Evolutionary conservation across 1,140 invertebrate genomes (phyloP).

Genomic region (Nylanderia fulva): DNA sequence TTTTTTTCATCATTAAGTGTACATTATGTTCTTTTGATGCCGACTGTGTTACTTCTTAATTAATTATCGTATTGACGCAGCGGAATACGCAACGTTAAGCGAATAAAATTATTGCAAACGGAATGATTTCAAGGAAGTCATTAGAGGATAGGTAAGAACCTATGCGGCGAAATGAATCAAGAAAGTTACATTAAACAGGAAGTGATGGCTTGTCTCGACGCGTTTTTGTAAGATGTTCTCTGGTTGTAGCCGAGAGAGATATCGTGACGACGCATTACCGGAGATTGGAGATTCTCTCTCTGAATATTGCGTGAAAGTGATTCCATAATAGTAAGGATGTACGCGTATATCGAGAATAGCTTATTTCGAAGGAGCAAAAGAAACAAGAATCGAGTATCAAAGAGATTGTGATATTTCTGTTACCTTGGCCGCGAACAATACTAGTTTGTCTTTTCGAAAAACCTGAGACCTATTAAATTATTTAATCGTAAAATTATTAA

Average conservation of each 20-base stretch:
- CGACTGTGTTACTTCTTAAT: background rate
- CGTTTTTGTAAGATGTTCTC: constrained; percentile 24
- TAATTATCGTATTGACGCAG: background rate
- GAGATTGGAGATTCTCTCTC: constrained; percentile 7
- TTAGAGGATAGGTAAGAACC: constrained; percentile 57
- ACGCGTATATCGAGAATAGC: background rate
- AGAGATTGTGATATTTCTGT: constrained; percentile 44
- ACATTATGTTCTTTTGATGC: background rate
- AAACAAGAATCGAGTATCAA: constrained; percentile 30
- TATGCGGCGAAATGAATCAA: constrained; percentile 20
- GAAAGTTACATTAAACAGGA: constrained; percentile 64
- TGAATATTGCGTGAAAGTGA: constrained; percentile 70
- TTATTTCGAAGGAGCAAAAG: background rate
- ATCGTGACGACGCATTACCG: constrained; percentile 30
- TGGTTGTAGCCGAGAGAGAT: background rate
- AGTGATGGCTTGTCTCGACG: constrained; percentile 24
- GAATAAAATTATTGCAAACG: background rate
- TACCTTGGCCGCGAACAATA: constrained; percentile 69
- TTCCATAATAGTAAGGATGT: constrained; percentile 55
- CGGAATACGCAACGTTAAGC: background rate
- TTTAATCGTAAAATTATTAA: background rate
- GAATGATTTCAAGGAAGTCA: constrained; percentile 63
- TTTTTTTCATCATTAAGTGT: background rate
- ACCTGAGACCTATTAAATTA: constrained; percentile 45
- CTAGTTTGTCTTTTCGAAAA: constrained; percentile 16